Evolutionary conservation across 2,797 vertebrate genomes (phyloP).

Genomic region (Chaetodon trifasciatus): DNA sequence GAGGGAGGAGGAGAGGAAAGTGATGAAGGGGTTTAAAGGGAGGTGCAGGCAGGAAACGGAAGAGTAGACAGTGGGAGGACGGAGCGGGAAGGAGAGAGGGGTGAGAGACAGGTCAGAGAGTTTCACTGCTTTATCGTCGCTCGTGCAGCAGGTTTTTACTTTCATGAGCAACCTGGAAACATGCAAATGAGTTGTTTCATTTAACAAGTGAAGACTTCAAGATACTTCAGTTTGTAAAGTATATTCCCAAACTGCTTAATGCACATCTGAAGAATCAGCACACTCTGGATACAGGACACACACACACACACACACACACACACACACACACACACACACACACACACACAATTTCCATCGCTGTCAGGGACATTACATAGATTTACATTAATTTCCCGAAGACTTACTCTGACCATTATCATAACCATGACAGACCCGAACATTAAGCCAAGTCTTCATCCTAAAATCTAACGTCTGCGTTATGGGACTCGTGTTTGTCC

Average conservation of each 20-base stretch:
- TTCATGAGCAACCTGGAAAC: background rate
- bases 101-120: background rate
- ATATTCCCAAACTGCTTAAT: constrained; percentile 11
- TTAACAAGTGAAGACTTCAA: background rate
- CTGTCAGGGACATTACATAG: too few species aligned
- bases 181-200: background rate
- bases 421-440: too few species aligned
- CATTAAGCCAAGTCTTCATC: too few species aligned
- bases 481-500: too few species aligned
- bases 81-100: background rate
- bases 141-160: background rate
- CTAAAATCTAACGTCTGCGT: too few species aligned
- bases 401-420: too few species aligned
- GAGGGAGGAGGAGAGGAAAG: background rate
- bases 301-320: constrained; percentile 28
- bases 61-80: background rate
- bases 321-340: constrained; percentile 10
- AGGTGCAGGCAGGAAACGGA: background rate
- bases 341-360: too few species aligned
- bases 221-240: background rate
- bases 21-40: background rate
- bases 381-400: too few species aligned
- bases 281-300: background rate
- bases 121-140: background rate
- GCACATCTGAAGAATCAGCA: constrained; percentile 6